Conservation (phyloP, 2,797 vertebrate species). For the Diglossa cyanea region DNA sequence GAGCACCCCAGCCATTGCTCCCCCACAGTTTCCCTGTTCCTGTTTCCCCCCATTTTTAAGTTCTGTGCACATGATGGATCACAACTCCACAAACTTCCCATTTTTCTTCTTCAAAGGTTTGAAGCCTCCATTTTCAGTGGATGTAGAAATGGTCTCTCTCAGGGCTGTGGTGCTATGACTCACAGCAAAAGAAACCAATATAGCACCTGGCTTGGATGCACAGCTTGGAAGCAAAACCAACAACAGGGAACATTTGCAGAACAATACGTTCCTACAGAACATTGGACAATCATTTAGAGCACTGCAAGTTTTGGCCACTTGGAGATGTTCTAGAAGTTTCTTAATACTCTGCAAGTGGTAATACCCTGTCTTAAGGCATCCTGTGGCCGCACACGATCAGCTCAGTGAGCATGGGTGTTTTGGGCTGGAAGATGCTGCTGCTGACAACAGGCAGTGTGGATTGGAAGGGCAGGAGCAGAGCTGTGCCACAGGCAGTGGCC, state of each 20-base stretch:
- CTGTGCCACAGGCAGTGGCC: background rate
- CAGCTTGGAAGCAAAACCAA: background rate
- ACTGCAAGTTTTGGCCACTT: background rate
- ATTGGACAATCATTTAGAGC: background rate
- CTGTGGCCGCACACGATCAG: rapidly evolving
- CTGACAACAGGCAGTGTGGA: rapidly evolving
- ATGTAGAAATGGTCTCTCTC: background rate
- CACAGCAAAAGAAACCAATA: background rate
- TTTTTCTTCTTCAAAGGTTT: background rate
- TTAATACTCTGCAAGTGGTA: background rate
- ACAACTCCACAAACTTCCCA: background rate
- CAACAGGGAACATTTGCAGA: background rate
- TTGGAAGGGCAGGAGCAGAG: background rate
- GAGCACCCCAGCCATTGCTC: background rate
- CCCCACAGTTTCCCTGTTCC: background rate
- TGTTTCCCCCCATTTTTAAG: rapidly evolving
- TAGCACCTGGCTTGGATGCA: background rate
- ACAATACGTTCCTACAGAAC: background rate
- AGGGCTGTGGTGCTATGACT: background rate
- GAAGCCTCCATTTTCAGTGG: background rate
- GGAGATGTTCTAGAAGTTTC: background rate
- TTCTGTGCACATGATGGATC: rapidly evolving
- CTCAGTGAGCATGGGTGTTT: background rate
- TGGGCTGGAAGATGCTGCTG: background rate
- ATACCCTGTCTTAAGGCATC: background rate